Evolutionary conservation across 2,888 invertebrate species (phyloP).

Genomic region (Pristionchus arcanus): DNA sequence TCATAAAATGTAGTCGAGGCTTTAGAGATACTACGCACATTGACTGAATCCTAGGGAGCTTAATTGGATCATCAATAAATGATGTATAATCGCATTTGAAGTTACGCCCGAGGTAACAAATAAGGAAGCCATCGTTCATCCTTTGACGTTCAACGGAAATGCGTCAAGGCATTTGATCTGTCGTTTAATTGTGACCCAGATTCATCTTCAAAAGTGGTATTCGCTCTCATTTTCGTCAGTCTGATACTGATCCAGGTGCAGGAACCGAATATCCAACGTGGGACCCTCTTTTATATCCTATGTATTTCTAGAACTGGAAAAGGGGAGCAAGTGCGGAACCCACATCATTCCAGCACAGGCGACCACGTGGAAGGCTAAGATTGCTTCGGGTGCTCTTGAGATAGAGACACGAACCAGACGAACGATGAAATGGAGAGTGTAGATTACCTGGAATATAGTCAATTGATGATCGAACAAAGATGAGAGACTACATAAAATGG

Average conservation of each 20-base stretch:
- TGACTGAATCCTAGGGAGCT: not conserved
- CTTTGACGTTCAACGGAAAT: not conserved
- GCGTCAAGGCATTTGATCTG: not conserved
- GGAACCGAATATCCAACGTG: not conserved
- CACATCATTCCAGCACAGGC: constrained; percentile 3
- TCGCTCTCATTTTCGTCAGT: not conserved
- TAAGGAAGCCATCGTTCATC: not conserved
- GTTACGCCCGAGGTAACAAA: not conserved
- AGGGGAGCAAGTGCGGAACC: not conserved
- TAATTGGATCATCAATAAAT: not conserved
- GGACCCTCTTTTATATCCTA: not conserved
- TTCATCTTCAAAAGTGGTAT: constrained; percentile 9
- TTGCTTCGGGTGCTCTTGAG: constrained; percentile 47
- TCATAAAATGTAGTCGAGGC: not conserved
- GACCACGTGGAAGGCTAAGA: constrained; percentile 31
- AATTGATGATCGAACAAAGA: too few relatives aligned
- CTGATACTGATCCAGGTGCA: not conserved
- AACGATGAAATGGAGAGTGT: constrained; percentile 53
- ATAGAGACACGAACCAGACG: constrained; percentile 43
- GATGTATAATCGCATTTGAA: not conserved
- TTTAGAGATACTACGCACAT: not conserved
- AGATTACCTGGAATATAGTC: constrained; percentile 14
- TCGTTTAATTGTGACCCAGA: not conserved
- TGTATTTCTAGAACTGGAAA: not conserved
- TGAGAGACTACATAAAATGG: not conserved